Base-by-base conservation (phyloP, 2,113 vertebrate genomes). In the Hippoglossus stenolepis region DNA sequence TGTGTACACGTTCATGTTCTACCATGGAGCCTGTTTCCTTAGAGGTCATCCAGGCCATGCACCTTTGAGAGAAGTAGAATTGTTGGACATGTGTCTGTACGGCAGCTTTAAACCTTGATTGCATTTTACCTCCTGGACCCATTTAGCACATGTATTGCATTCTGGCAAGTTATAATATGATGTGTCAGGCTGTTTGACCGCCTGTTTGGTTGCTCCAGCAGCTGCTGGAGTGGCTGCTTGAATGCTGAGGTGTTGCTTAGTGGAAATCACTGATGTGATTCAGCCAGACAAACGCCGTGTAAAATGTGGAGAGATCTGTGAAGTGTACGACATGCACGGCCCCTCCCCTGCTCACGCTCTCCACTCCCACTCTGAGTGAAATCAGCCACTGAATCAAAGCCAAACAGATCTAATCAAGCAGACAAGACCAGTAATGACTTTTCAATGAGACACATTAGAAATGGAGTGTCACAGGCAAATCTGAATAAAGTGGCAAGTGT, bases 361-460 rank as follows among this genome's bases (percentile, higher is more conserved):
- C 84, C 79, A 85, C 79, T 93, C 84, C 84, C 88, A 90, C 87
- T 92, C 71, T 38, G 91, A 80, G 87, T 90, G 85, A 92, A 90
- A 95, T 87, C 90, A 93, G 65, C 74, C 94, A 88, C 92, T 88
- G 92, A 94, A 95, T 94, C 93, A 91, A 93, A 94, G 94, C 84
- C 74, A 86, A 87, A 94, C 93, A 93, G 94, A 94, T 89, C 85
- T 90, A 93, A 95, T 90, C 89, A 92, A 91, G 93, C 92, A 89
- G 89, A 94, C 86, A 93, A 86, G 91, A 93, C 92, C 82, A 90
- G 89, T 92, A 95, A 96, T 95, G 90, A 87, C 91, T 96, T 96
- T 96, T 94, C 94, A 96, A 94, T 93, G 90, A 87, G 94, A 85
- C 86, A 66, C 78, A 91, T 92, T 93, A 90, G 85, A 95, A 95